Conservation (phyloP, 2,797 vertebrate genomes). For the Masticophis lateralis region DNA sequence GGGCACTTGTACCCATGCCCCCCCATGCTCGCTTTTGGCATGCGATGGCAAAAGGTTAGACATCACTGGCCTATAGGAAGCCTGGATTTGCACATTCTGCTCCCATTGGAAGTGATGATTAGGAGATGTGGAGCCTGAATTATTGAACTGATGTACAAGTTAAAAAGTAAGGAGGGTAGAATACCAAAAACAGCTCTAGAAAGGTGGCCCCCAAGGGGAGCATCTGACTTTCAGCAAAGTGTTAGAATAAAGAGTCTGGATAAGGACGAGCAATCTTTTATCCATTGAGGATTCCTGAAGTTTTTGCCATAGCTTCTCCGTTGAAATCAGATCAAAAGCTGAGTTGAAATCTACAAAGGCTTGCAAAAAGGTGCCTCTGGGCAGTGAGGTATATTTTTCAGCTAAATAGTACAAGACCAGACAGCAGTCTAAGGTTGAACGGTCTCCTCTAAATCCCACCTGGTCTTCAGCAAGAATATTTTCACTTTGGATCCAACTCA, state of each 20-base stretch:
- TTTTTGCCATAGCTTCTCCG: background rate
- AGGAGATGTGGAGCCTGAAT: background rate
- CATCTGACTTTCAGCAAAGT: background rate
- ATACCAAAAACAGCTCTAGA: background rate
- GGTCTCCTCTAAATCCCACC: background rate
- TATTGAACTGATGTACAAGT: background rate
- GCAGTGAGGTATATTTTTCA: background rate
- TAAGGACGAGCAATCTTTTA: background rate
- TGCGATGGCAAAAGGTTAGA: too few species aligned
- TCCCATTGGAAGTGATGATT: background rate
- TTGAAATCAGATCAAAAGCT: background rate
- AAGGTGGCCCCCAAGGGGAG: background rate
- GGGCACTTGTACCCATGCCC: too few species aligned
- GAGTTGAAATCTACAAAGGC: background rate
- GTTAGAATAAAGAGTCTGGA: background rate
- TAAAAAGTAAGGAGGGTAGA: background rate
- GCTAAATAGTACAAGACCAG: background rate
- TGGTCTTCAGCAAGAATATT: background rate
- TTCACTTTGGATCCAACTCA: background rate
- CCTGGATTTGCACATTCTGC: background rate
- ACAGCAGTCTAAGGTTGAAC: background rate
- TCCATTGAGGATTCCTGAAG: background rate
- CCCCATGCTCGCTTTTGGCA: too few species aligned
- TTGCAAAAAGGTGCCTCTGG: background rate
- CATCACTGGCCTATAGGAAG: background rate